These are phyloP conservation scores for Coregonus sp. DNA, from an alignment of 2,797 vertebrate species.

Conservation along the genomic window DNA sequence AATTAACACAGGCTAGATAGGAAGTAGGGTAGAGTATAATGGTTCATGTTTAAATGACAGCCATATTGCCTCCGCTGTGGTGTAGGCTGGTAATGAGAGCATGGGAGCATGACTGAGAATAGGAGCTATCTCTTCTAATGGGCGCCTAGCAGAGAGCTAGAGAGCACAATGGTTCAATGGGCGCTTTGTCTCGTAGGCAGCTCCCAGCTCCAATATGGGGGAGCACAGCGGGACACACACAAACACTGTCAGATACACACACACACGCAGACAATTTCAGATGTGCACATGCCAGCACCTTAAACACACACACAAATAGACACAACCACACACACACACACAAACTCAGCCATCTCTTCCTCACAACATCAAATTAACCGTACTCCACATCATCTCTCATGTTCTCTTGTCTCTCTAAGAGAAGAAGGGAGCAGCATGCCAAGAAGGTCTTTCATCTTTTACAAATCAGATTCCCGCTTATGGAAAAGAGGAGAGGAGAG, in stretches of 20 bases:
- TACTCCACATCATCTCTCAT: slow-evolving; percentile 44
- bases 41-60: slow-evolving; percentile 63
- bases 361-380: slow-evolving; percentile 51
- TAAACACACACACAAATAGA: slow-evolving; percentile 21
- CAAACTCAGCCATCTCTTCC: not conserved
- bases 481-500: slow-evolving; percentile 8
- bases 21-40: slow-evolving; percentile 8
- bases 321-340: slow-evolving; percentile 17
- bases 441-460: slow-evolving; percentile 41
- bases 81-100: slow-evolving; percentile 54
- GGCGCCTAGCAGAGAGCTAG: slow-evolving; percentile 9
- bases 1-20: slow-evolving; percentile 49
- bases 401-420: slow-evolving; percentile 29
- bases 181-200: slow-evolving; percentile 63
- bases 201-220: slow-evolving; percentile 35
- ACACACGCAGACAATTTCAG: slow-evolving; percentile 26
- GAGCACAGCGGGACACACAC: slow-evolving; percentile 15
- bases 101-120: slow-evolving; percentile 59
- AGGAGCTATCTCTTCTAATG: slow-evolving; percentile 64
- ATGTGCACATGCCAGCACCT: slow-evolving; percentile 23
- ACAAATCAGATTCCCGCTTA: slow-evolving; percentile 49
- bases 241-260: slow-evolving; percentile 31
- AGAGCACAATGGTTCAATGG: slow-evolving; percentile 63
- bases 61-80: slow-evolving; percentile 54
- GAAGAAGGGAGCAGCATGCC: slow-evolving; percentile 18